Evolutionary conservation across 2,888 invertebrate species (phyloP), one percentile per base, ranked within the genome.

Genomic region (Sisyra nigra): DNA sequence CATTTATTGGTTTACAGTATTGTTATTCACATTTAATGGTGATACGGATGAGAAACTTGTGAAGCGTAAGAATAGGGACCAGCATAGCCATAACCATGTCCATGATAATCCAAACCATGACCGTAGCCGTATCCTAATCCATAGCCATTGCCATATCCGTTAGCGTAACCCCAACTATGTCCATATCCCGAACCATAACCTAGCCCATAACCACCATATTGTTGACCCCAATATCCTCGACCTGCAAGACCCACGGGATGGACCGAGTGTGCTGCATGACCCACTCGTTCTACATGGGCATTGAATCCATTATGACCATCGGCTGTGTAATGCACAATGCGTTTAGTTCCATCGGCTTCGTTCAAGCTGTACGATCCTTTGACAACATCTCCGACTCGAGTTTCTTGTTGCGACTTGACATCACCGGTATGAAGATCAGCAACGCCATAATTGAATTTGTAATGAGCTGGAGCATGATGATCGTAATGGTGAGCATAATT

Each of bases 401-500:
- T 65, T 49, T 69, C 68, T 68, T 68, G 68, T 51, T 68, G 68
- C 9, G 65, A 62, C 51, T 69, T 69, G 47, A 67, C 63, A 50
- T 69, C 68, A 41, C 68, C 68, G 1, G 68, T 68, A 56, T 66
- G 64, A 13, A 67, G 67, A 47, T 69, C 68, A 47, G 62, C 64
- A 34, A 69, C 68, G 32, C 66, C 60, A 52, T 69, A 68, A 50
- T 68, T 65, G 51, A 66, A 68, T 42, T 66, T 65, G 54, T 69
- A 69, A 50, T 59, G 63, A 44, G 67, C 57, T 29, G 58, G 59
- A 38, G 52, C 51, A 3, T 39, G 39, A 39, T 39, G 39, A 39
- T 39, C 39, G 10, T 39, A 24, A 10, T 39, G 39, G 18, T 18
- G 39, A n/a, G 24, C 24, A 24, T 24, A 24, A 24, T 24, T 24